Percentiles rank a stretch among this genome's conserved stretches.
phyloP scores from a whole-genome alignment of 2,797 vertebrate species.

The Diplodus sargus region DNA sequence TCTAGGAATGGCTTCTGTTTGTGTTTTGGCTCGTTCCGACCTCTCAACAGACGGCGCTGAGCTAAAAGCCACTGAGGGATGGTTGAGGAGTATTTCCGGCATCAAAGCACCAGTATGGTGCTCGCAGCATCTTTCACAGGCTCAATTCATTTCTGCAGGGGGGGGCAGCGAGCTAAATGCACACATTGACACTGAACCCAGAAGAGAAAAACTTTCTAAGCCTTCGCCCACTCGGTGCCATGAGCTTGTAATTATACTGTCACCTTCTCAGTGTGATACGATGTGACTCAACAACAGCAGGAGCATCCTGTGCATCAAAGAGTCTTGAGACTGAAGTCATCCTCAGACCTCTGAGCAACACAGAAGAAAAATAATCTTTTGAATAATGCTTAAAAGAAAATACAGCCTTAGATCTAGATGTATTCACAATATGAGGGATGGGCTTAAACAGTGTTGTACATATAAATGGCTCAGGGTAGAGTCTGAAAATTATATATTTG shows the following conservation, averaged over 20 bases:
- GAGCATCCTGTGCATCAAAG: conserved; percentile 34
- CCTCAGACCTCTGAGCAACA: background rate
- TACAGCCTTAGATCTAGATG: background rate
- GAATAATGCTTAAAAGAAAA: background rate
- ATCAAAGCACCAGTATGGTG: conserved; percentile 23
- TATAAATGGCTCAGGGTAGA: background rate
- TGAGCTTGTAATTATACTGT: conserved; percentile 73
- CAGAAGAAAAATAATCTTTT: background rate
- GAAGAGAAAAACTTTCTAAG: conserved; percentile 38
- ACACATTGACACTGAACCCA: conserved; percentile 30
- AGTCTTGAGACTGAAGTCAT: conserved; percentile 16
- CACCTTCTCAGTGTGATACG: conserved; percentile 60
- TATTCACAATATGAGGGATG: background rate
- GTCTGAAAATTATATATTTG: background rate
- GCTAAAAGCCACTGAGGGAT: background rate
- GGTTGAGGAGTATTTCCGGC: conserved; percentile 34
- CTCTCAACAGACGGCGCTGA: conserved; percentile 28
- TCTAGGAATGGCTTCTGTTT: conserved; percentile 22
- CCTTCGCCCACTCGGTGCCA: conserved; percentile 52
- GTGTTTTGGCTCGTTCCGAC: conserved; percentile 32
- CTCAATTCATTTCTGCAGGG: conserved; percentile 9
- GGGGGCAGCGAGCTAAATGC: conserved; percentile 21
- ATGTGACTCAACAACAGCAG: conserved; percentile 53
- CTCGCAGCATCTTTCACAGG: conserved; percentile 20
- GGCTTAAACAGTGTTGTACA: background rate